These are phyloP conservation scores for Psittacula derbiana DNA, from an alignment of 2,797 vertebrate genomes.

Conservation along the genomic window DNA sequence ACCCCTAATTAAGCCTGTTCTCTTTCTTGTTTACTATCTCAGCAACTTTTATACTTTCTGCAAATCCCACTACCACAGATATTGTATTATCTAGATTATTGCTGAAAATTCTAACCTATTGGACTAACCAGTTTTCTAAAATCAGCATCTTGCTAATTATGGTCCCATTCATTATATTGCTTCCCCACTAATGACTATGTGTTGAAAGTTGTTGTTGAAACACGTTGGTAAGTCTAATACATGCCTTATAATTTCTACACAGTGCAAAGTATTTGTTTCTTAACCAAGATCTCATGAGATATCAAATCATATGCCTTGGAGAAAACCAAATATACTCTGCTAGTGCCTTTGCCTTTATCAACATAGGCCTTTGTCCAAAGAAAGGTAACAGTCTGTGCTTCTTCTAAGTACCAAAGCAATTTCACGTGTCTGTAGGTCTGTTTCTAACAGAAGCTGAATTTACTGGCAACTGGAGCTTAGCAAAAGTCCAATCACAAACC, in stretches of 20 bases:
- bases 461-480: neutral
- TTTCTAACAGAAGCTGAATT: neutral
- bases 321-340: neutral
- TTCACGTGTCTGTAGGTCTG: neutral
- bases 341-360: neutral
- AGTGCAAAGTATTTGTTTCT: neutral
- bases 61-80: neutral
- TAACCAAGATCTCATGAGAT: neutral
- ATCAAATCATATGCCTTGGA: neutral
- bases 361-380: neutral
- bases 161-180: neutral
- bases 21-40: neutral
- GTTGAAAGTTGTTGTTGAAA: neutral
- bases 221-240: neutral
- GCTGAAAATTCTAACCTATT: neutral
- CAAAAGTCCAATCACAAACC: slow-evolving; percentile 1
- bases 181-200: neutral
- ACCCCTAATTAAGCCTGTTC: neutral
- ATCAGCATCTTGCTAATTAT: neutral
- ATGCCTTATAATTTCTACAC: neutral
- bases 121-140: neutral
- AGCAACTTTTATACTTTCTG: neutral
- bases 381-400: neutral
- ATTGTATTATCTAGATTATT: neutral
- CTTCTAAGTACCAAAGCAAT: neutral